Evolutionary conservation across 2,113 vertebrate genomes (phyloP), one percentile per base, ranked within the genome.

Genomic region (Sphaerodactylus townsendi): DNA sequence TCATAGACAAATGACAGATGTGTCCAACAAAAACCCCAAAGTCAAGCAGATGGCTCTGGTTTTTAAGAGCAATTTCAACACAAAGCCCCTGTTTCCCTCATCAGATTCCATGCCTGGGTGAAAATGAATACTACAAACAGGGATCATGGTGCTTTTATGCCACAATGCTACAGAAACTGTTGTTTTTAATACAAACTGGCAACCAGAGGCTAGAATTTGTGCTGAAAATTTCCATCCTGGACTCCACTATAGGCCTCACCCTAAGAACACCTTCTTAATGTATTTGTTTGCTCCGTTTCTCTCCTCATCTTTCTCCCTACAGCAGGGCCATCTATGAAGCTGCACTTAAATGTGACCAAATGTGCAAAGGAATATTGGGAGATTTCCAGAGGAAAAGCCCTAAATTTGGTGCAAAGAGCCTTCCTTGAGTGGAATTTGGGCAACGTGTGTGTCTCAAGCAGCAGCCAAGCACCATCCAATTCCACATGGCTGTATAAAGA

Each of bases 141-240:
- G 87, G 90, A 89, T 87, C 50, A 71, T 46, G 88, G 30, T 73
- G 83, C 76, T 59, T 92, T 82, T 83, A 89, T 87, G 84, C 88
- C 88, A 86, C 77, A 82, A 86, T 82, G 79, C 77, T 91, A 68
- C 71, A 73, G 87, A 89, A 91, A 89, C 90, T 88, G 75, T 82
- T 77, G 82, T 90, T 90, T 88, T 90, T 91, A 88, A 91, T 85
- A 91, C 87, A 77, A 93, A 90, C 79, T 83, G 86, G 84, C 30
- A 46, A 15, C 33, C 37, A 21, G 74, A 37, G 35, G 33, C 10
- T 6, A 56, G 17, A 56, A 56, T 56, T 21, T 23, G 53, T 56
- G 53, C 53, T 56, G 53, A 56, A 21, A 23, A 5, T 28, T 9
- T 62, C 25, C 59, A 28, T 19, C 59, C 59, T 53, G 14, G 8